Evolutionary conservation across 2,113 vertebrate genomes (phyloP), one percentile per base, ranked within the genome.

Genomic region (Pygoscelis antarcticus): DNA sequence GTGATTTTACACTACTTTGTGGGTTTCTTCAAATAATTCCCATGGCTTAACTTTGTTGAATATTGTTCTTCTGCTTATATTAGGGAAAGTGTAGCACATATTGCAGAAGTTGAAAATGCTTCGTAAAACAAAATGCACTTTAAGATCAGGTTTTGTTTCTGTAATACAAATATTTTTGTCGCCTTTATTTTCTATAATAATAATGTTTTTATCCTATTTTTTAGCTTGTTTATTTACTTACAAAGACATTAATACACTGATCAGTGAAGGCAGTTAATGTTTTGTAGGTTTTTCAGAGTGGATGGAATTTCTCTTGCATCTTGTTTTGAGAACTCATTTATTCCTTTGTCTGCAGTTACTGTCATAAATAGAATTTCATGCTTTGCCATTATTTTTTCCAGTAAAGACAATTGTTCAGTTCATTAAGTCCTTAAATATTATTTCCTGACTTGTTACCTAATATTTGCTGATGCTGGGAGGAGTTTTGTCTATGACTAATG

Each of bases 401-500:
- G 2, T 52, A 40, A 79, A 79, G 44, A 4, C 55, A 74, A 8
- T 62, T 81, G 5, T 52, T 80, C 23, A 52, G 65, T 83, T 90
- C 17, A 49, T 85, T 54, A 86, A 47, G 12, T 77, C 30, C 27
- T 85, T 85, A 34, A 90, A 38, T 83, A 62, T 29, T 69, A 13
- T 93, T 79, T 76, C 68, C 46, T 77, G 42, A 76, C 15, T 85
- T 69, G 77, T 75, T 66, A 40, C 18, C 3, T 78, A n/a, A 16
- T 94, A 49, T 17, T 93, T 93, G n/a, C 62, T 51, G 8, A n/a
- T 91, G 51, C 42, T 89, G 25, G 19, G 38, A 30, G 9, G 4
- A 70, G 10, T 80, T 93, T 89, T 90, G 38, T 52, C 42, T 87
- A 4, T 86, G 83, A 94, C 42, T 95, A 92, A 88, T 94, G 68